Evolutionary conservation across 2,113 vertebrate species (phyloP), one percentile per base, ranked within the genome.

Genomic region (Pomatostomus ruficeps): DNA sequence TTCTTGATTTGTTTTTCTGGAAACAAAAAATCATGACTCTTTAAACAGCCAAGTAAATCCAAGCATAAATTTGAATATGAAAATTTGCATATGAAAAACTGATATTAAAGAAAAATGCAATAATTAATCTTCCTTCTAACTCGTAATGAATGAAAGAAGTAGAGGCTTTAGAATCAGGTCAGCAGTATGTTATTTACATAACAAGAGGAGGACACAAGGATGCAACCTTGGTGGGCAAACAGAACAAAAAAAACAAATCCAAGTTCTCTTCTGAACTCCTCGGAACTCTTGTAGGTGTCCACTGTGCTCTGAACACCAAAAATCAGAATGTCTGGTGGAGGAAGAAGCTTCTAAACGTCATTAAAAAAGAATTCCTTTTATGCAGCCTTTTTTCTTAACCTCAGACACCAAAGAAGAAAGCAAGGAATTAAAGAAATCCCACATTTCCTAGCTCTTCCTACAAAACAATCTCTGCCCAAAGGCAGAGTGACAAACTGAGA

Each of bases 21-120:
- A 38, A 85, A 46, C 17, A 51, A 63, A 21, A 40, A 42, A 2
- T 7, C 0, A 0, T 7, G 1, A 14, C 6, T 42, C 54, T 70
- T 57, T n/a, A 54, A 83, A 35, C 6, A 57, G 21, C 20, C 86
- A 83, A 61, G 66, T 16, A 71, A 67, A 15, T 16, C 43, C 26
- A 83, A 89, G 12, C 36, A 36, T 12, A 33, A 43, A 43, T 26
- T 43, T 58, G 26, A 43, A 33, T 58, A 26, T 15, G 36, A 40
- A 40, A 31, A 40, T 42, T 62, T 59, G 17, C 19, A 48, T 33
- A 51, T 20, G 29, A 57, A 66, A 82, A 79, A 42, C 6, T 48
- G 15, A 14, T 52, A 48, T 8, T 55, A 84, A 40, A 20, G 10
- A 40, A 35, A 43, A 65, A 33, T 2, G 36, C 4, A 36, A 6